Conservation (phyloP, 2,888 invertebrate species). For the Phania funesta region DNA sequence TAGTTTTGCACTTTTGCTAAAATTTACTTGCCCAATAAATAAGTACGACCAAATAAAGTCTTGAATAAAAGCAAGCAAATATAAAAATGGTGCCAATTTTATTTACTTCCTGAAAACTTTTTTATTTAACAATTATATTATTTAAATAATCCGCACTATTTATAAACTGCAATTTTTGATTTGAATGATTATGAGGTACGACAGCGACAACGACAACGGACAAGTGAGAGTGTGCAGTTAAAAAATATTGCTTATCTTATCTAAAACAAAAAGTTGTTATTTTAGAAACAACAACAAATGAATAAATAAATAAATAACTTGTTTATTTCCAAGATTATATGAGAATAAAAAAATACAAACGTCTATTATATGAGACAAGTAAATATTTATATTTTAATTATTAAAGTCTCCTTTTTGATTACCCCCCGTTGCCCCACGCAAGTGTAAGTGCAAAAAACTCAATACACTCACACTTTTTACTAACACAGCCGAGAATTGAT, state of each 20-base stretch:
- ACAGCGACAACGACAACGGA: neutral
- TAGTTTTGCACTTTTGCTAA: conserved; percentile 13
- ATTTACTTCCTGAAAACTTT: conserved; percentile 34
- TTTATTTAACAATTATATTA: neutral
- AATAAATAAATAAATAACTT: conserved; percentile 35
- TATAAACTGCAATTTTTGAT: neutral
- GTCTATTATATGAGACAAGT: neutral
- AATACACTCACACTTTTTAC: too few relatives aligned
- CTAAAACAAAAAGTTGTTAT: conserved; percentile 25
- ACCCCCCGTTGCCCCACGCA: too few relatives aligned
- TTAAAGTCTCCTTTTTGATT: neutral
- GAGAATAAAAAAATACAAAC: conserved; percentile 2
- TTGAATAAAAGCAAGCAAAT: neutral
- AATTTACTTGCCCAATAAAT: conserved; percentile 34
- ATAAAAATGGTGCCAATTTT: conserved; percentile 44
- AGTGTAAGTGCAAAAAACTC: too few relatives aligned
- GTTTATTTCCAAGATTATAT: conserved; percentile 41
- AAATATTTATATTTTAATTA: neutral
- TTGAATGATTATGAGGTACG: neutral
- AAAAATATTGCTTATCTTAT: conserved; percentile 48
- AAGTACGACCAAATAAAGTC: neutral
- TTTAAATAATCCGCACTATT: neutral
- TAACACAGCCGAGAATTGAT: too few relatives aligned
- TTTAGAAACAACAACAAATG: neutral
- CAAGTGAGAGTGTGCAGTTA: conserved; percentile 21